A percentile compares a stretch with the other conserved stretches of the same genome.
Conservation (phyloP, 2,113 vertebrate species). For the Taurulus bubalis region DNA sequence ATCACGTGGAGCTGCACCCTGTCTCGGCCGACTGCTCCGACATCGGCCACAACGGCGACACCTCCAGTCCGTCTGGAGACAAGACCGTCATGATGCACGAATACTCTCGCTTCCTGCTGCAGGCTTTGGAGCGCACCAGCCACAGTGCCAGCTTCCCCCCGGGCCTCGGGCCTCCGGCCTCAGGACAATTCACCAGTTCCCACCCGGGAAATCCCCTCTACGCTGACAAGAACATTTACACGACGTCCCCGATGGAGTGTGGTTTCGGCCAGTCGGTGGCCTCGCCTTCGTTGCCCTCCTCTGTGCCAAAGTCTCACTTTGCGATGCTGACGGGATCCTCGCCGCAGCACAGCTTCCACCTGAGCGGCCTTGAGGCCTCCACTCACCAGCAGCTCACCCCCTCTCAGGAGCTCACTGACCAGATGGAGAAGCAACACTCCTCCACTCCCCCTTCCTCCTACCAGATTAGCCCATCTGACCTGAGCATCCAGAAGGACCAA, state of each 20-base stretch:
- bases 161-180: slow-evolving; percentile 87
- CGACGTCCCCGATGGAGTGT: slow-evolving; percentile 94
- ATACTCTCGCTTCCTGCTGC: slow-evolving; percentile 99
- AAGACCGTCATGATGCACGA: slow-evolving; percentile 94
- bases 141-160: slow-evolving; percentile 91
- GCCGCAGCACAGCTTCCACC: slow-evolving; percentile 90
- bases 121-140: slow-evolving; percentile 98
- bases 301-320: slow-evolving; percentile 98
- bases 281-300: slow-evolving; percentile 89
- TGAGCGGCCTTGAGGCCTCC: slow-evolving; percentile 91
- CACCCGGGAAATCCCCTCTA: slow-evolving; percentile 90
- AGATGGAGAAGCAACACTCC: slow-evolving; percentile 93
- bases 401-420: slow-evolving; percentile 98
- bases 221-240: slow-evolving; percentile 95
- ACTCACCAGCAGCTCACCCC: slow-evolving; percentile 98
- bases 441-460: slow-evolving; percentile 84
- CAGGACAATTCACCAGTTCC: slow-evolving; percentile 87
- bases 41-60: slow-evolving; percentile 82
- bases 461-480: slow-evolving; percentile 93
- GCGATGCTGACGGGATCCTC: slow-evolving; percentile 92
- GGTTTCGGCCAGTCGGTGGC: slow-evolving; percentile 91
- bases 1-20: slow-evolving; percentile 90
- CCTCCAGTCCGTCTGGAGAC: slow-evolving; percentile 88
- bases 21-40: slow-evolving; percentile 83
- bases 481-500: slow-evolving; percentile 90